Base-by-base conservation (phyloP, 2,888 invertebrate species). In the Amiota communis region DNA sequence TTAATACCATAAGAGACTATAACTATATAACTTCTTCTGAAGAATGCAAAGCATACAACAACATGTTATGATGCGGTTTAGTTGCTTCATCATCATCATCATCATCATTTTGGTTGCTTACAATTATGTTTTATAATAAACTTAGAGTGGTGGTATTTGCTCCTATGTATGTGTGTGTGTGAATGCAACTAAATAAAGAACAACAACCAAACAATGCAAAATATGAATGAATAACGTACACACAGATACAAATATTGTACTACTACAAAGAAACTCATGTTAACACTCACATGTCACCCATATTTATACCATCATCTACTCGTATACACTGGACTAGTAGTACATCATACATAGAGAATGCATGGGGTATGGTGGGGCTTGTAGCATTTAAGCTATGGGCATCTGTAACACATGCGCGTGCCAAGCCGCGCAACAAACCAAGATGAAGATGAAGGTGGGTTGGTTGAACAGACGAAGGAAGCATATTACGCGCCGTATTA, bases 361-460 rank as follows among this genome's bases (percentile, higher is more conserved):
- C 11, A 17, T 47, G 8, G 17, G 65, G 2, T 36, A 20, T 11
- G 15, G 47, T 17, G 65, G 23, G 6, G 36, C 36, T 4, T 36
- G 36, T 36, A 6, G 36, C 36, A 6, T 36, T 2, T 36, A 6
- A 6, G 6, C 36, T 36, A 36, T 36, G 36, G 36, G 36, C 36
- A 46, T 23, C 23, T 63, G 23, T 36, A 63, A 63, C 63, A 23
- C 67, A 68, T 68, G 67, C 67, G 67, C 67, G 53, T 68, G 67
- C 13, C 67, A 68, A 51, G 17, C 47, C 9, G 67, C 53, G 13
- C 59, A 59, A 11, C 59, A 15, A 36, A 36, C 36, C 36, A 36
- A 36, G 36, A 36, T 36, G 36, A 36, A 4, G 36, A 36, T 36
- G 36, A 6, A 36, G 6, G 36, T 36, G 36, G 36, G 36, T 36